Evolutionary conservation across 1,140 invertebrate genomes (phyloP), one percentile per base, ranked within the genome.

Genomic region (Drosophila sproati): DNA sequence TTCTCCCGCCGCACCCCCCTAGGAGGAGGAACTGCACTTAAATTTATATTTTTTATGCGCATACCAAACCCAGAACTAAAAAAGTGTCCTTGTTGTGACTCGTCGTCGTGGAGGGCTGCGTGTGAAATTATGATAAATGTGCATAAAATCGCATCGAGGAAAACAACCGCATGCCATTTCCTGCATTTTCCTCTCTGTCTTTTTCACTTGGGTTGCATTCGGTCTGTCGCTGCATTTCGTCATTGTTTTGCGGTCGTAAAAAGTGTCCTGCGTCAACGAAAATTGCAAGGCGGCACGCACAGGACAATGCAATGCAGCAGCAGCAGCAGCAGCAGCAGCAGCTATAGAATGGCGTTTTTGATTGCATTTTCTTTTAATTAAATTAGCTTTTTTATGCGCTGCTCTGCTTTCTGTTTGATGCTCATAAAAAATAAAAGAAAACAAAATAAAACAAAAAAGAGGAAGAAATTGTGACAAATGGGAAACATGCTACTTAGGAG

Each of bases 71-170:
- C 76, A 68, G 57, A 76, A 73, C 61, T 28, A 57, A 77, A 56
- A 29, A 72, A 68, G 52, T 70, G 71, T 66, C 62, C 60, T 41
- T 74, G 70, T 73, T 73, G 83, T 77, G 72, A 75, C 62, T 66
- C 47, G 64, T 52, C 68, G 80, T 73, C 83, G 20, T 20, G 68
- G 71, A 67, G 69, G 83, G 85, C 83, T 88, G 80, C 85, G 85
- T 88, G 85, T 88, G 85, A 88, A 88, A 88, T 88, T 88, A 88
- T 88, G 85, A 88, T 88, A 88, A 88, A 88, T 88, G 85, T 89
- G 85, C 85, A 89, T 89, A 88, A 88, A 88, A 88, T 88, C 83
- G 85, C 83, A 85, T 72, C 78, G 70, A 78, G 74, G 61, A 76
- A 61, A 87, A 78, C 55, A 76, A 72, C 67, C 69, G 61, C 69